Percentiles rank a stretch among this genome's conserved stretches.
phyloP scores from a whole-genome alignment of 2,113 vertebrate species.

The Brachypodius melanocephalos region DNA sequence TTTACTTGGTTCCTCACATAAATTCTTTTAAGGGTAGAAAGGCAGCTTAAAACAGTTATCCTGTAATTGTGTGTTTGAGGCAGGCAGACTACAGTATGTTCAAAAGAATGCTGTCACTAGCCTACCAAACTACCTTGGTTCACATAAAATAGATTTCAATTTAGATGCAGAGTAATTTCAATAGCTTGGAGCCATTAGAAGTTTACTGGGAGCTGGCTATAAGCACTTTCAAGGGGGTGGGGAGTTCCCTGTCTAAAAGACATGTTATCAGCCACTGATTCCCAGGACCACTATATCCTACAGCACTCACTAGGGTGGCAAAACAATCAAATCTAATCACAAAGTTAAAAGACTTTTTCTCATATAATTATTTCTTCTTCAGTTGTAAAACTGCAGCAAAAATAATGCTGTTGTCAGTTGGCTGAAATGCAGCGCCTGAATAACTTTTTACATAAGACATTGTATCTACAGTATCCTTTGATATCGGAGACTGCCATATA shows the following conservation, averaged over 20 bases:
- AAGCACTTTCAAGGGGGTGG: neutral
- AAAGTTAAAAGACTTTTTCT: neutral
- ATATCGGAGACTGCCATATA: rapidly evolving
- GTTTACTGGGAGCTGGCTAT: neutral
- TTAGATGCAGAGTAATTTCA: conserved; percentile 7
- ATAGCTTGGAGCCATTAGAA: neutral
- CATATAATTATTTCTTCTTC: neutral
- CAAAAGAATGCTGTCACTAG: neutral
- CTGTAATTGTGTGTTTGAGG: neutral
- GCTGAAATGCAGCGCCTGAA: neutral
- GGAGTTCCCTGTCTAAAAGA: neutral
- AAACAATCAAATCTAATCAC: neutral
- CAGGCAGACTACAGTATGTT: neutral
- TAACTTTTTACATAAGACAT: neutral
- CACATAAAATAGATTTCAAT: neutral
- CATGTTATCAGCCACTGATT: neutral
- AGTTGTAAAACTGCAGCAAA: neutral
- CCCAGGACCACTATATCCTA: neutral
- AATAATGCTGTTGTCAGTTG: neutral
- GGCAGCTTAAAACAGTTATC: neutral
- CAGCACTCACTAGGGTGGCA: neutral
- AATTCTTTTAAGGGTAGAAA: neutral
- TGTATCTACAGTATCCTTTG: neutral
- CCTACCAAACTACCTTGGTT: neutral
- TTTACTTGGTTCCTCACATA: neutral